phyloP scores from a whole-genome alignment of 2,113 vertebrate genomes.

The Carollia perspicillata region DNA sequence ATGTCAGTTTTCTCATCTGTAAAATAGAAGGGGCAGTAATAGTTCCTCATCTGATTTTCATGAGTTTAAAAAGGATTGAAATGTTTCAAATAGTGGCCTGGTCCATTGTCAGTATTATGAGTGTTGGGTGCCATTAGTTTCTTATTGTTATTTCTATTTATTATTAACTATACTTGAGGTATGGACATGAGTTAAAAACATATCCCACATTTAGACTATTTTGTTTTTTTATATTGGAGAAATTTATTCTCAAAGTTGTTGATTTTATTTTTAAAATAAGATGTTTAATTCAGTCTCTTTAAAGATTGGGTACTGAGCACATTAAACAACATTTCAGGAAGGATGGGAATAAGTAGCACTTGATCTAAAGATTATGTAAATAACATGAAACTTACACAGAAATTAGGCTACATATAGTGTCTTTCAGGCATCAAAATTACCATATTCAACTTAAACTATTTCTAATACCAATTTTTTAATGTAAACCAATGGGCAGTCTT shows the following conservation, averaged over 20 bases:
- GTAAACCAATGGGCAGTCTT: neutral
- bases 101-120: neutral
- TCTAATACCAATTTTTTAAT: neutral
- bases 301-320: neutral
- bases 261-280: constrained; percentile 7
- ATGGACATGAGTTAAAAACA: neutral
- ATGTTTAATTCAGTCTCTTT: neutral
- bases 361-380: neutral
- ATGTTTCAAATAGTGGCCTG: neutral
- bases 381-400: neutral
- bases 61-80: neutral
- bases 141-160: neutral
- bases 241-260: neutral
- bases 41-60: neutral
- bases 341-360: neutral
- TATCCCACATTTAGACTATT: neutral
- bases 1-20: neutral
- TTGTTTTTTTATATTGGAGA: neutral
- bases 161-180: neutral
- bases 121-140: neutral
- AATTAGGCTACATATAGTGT: neutral
- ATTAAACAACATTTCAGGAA: neutral
- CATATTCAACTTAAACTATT: neutral
- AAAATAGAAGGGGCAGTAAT: neutral
- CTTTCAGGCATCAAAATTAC: neutral